phyloP scores from a whole-genome alignment of 2,888 invertebrate species.

The Entomobrya proxima region DNA sequence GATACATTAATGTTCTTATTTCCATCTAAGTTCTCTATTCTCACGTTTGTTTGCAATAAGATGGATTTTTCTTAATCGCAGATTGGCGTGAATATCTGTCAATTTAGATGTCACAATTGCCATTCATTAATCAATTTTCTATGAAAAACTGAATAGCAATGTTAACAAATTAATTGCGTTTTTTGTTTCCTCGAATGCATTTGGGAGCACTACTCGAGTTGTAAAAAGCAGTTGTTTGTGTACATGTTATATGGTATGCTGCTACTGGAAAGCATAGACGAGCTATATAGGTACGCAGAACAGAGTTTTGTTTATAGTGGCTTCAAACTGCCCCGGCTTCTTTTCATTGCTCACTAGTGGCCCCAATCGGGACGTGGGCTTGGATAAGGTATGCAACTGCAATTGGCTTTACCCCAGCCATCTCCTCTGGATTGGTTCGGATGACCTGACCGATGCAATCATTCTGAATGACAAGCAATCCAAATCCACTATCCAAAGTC shows the following conservation, averaged over 20 bases:
- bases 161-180: no score
- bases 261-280: neutral
- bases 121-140: no score
- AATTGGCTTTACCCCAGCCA: slow-evolving; percentile 54
- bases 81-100: no score
- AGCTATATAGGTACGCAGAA: neutral
- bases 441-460: slow-evolving; percentile 52
- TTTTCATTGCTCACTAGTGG: slow-evolving; percentile 61
- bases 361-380: slow-evolving; percentile 55
- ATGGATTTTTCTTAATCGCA: no score
- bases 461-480: slow-evolving; percentile 41
- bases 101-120: no score
- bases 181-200: no score
- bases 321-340: slow-evolving; percentile 56
- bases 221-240: no score
- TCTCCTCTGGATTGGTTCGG: slow-evolving; percentile 58
- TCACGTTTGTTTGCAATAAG: no score
- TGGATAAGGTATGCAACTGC: slow-evolving; percentile 39
- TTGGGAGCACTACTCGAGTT: no score
- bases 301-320: slow-evolving; percentile 47
- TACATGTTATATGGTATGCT: neutral
- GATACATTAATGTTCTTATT: no score
- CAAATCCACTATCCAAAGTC: slow-evolving; percentile 42
- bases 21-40: no score
- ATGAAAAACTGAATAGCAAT: no score